Evolutionary conservation across 2,797 vertebrate species (phyloP).

Genomic region (Emydoidea blandingii): DNA sequence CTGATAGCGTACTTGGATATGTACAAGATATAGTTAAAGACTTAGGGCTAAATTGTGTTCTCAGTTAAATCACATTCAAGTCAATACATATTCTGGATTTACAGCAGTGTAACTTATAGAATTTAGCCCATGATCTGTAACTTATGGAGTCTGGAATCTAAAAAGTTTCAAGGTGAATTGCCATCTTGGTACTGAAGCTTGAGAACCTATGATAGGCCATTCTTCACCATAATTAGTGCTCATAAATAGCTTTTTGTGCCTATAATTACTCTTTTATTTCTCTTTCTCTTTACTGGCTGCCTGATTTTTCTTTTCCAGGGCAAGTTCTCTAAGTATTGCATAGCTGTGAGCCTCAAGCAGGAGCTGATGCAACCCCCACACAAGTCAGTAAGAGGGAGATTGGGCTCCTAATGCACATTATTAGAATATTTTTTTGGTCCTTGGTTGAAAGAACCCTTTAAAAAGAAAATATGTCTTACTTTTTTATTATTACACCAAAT

Average conservation of each 20-base stretch:
- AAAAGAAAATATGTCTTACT: not conserved
- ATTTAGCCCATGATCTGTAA: not conserved
- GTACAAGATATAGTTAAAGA: not conserved
- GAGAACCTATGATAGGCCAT: not conserved
- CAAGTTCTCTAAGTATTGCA: not conserved
- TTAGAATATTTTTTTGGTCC: not conserved
- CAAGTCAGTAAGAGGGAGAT: not conserved
- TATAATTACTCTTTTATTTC: not conserved
- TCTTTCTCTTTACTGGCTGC: accelerated
- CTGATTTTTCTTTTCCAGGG: not conserved
- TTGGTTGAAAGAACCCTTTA: not conserved
- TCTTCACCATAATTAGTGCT: not conserved
- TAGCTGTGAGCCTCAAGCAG: not conserved
- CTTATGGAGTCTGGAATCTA: not conserved
- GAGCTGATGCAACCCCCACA: not conserved
- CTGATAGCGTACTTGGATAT: not conserved
- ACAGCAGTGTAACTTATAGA: not conserved
- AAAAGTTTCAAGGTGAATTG: not conserved
- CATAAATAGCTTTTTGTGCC: not conserved
- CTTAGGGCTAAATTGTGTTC: not conserved
- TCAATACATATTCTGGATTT: not conserved
- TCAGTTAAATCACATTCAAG: not conserved
- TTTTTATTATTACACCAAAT: not conserved
- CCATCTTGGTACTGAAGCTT: not conserved
- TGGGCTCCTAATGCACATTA: not conserved